Base-by-base conservation (phyloP, 1,140 invertebrate genomes). In the Amyelois transitella region DNA sequence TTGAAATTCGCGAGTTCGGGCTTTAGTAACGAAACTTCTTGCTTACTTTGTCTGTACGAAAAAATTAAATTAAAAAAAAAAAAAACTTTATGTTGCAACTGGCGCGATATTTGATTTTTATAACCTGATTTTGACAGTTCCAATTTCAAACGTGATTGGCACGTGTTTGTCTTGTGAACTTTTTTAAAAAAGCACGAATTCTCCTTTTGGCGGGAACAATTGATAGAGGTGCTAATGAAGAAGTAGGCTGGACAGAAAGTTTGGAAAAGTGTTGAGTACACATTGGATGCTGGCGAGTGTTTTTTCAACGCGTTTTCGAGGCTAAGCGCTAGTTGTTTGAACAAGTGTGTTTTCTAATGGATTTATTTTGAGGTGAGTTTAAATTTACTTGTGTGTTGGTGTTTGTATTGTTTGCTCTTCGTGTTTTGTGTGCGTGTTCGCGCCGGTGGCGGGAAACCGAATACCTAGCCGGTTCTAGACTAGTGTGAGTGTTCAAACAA, bases 361-460 rank as follows among this genome's bases (percentile, higher is more conserved):
- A 88, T 88, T 88, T 88, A 88, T 88, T 88, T 88, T 88, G 82
- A 88, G 85, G 85, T 88, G 85, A 88, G 85, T 88, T 88, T 84
- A 88, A 88, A 85, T 87, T 87, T 85, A 84, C 82, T 88, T 83
- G 76, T 76, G 76, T 87, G 84, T 86, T 81, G 73, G 84, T 87
- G 80, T 83, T 86, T 85, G 81, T 86, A 88, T 86, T 88, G 85
- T 88, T 88, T 85, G 82, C 69, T 77, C 66, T 65, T 65, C 57
- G 81, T 87, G 76, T 86, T 87, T 87, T 75, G 84, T 87, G 82
- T 87, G 84, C 69, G 84, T 86, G 84, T 74, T 78, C 77, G 72
- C 75, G 75, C 73, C 76, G 82, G 81, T 86, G 84, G 81, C 84
- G 84, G 84, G 84, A 87, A 87, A 87, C 79, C 74, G 81, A 86